Evolutionary conservation across 1,140 invertebrate genomes (phyloP), one percentile per base, ranked within the genome.

Genomic region (Cataglyphis hispanica): DNA sequence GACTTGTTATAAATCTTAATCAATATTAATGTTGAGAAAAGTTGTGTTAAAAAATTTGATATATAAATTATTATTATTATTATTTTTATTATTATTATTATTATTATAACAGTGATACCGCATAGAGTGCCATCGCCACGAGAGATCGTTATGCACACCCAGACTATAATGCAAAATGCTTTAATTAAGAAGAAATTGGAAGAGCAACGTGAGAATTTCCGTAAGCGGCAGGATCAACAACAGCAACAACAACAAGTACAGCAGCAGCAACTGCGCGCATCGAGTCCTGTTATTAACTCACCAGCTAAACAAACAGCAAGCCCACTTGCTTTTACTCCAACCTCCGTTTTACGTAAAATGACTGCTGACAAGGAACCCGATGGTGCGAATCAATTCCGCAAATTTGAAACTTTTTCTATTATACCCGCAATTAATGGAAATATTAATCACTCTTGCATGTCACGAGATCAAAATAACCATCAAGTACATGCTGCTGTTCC

Each of bases 321-420:
- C 58, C 96, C 97, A 7, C 95, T 98, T 78, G 97, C 98, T 4
- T 99, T 99, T 94, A 98, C 98, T 3, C 98, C 98, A 63, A 99
- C 98, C 10, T 98, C 98, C 61, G 97, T 98, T 50, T 96, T 99
- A 91, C 96, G 98, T 43, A 99, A 99, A 95, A 98, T 99, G 98
- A 98, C 98, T 58, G 98, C 98, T 27, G 98, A 98, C 89, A 98
- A 98, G 93, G 97, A 98, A 88, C 95, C 94, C 40, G 96, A 96
- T 88, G 94, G 93, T 95, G 93, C 92, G 94, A 93, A 93, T 91
- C 87, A 90, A 66, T 91, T 87, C 80, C 66, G 67, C 77, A 78
- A 91, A 88, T 84, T 92, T 89, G 84, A 90, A 88, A 69, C 70
- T 75, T 70, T 81, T n/a, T 86, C 83, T 67, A 67, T 78, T 58